Base-by-base conservation (phyloP, 1,140 invertebrate species). In the Rhagoletis zephyria region DNA sequence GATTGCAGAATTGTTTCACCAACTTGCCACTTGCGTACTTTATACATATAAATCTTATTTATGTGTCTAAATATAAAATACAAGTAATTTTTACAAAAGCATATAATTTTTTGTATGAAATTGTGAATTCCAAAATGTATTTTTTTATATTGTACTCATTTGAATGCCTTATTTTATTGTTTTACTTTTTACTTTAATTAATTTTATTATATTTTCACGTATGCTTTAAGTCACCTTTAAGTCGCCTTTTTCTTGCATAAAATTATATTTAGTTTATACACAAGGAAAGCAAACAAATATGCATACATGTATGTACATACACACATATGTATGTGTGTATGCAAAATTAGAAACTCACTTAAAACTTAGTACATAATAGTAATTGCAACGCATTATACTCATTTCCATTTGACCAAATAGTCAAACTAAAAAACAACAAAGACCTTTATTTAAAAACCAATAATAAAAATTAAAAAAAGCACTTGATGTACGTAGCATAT, bases 351-450 rank as follows among this genome's bases (percentile, higher is more conserved):
- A 30, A 30, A 1, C 30, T 67, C 61, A 40, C 45, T 64, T 64
- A 64, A 77, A 45, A 77, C 14, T 74, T 74, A 74, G 30, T 30
- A 30, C 30, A 30, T 30, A 30, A 30, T 63, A 63, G 74, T 81
- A 51, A 51, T 81, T 56, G 48, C 48, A 81, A 81, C 74, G n/a
- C 74, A 59, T 81, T 77, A 77, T 77, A 77, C 70, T n/a, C 45
- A 77, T 51, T 81, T 81, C 48, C 30, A 67, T 30, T 67, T 40
- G 30, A 67, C 6, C 5, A 19, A 67, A 67, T 14, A 19, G 6
- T 67, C 6, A 67, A 14, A 67, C 30, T 9, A 67, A 19, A 67
- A 67, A 30, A 42, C 19, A 81, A 81, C 5, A 81, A 56, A 51
- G 19, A 81, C 30, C 30, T 5, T 16, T 63, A 77, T 30, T 30